Conservation (phyloP, 1,140 invertebrate genomes). For the Brachionus paranguensis region DNA sequence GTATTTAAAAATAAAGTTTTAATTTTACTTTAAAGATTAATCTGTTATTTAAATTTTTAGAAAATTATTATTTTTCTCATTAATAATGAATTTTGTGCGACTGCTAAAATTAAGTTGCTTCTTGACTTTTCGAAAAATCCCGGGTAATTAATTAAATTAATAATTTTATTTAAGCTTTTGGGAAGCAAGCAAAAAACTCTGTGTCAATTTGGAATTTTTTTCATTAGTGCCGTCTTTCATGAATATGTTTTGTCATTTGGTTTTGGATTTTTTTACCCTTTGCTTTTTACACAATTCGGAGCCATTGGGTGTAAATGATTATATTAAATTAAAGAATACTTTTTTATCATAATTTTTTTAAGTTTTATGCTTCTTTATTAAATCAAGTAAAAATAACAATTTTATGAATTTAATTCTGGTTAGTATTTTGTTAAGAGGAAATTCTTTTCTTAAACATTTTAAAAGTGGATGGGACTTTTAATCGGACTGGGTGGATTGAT, state of each 20-base stretch:
- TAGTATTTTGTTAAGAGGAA: background rate
- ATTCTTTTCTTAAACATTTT: conserved; percentile 61
- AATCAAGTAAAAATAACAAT: conserved; percentile 12
- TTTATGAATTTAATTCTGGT: conserved; percentile 24
- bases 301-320: conserved; percentile 54
- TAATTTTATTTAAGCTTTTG: conserved; percentile 40
- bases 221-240: conserved; percentile 68
- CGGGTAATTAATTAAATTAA: background rate
- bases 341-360: background rate
- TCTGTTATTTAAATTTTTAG: too few relatives aligned
- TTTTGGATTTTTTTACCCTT: conserved; percentile 78
- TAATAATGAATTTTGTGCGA: too few relatives aligned
- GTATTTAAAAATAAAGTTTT: too few relatives aligned
- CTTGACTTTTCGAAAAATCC: too few relatives aligned
- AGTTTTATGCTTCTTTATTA: conserved; percentile 27
- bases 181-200: conserved; percentile 43
- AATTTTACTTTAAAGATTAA: too few relatives aligned
- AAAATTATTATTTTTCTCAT: too few relatives aligned
- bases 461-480: conserved; percentile 69
- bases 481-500: conserved; percentile 69
- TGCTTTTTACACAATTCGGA: conserved; percentile 64
- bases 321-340: background rate
- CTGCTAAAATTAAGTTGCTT: too few relatives aligned
- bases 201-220: conserved; percentile 59
- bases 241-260: conserved; percentile 74